These are phyloP conservation scores for Aramus guarauna DNA, from an alignment of 2,113 vertebrate genomes.

Conservation along the genomic window DNA sequence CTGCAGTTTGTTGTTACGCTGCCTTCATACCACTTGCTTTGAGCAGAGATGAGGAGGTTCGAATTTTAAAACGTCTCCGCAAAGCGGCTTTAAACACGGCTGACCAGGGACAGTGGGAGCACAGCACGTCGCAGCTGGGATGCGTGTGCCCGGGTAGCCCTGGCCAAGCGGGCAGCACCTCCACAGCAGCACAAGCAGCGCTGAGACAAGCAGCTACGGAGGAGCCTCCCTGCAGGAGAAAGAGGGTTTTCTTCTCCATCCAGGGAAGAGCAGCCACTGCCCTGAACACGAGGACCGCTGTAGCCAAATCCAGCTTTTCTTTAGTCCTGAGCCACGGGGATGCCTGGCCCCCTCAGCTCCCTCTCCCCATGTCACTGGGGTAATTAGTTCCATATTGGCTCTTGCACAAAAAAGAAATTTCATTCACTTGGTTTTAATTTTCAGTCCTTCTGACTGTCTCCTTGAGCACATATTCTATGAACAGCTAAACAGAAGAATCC, in stretches of 20 bases:
- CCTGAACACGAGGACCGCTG: neutral
- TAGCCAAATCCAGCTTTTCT: neutral
- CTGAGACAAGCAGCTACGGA: neutral
- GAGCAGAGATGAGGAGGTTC: neutral
- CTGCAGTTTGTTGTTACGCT: neutral
- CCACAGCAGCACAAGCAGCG: neutral
- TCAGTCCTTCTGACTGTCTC: neutral
- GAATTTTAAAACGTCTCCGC: neutral
- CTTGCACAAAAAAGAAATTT: neutral
- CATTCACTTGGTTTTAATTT: slow-evolving; percentile 37
- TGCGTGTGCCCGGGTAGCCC: accelerated
- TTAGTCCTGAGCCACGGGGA: neutral
- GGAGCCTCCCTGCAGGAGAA: neutral
- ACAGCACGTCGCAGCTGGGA: neutral
- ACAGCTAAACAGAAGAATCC: slow-evolving; percentile 25
- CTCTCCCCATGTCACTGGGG: neutral
- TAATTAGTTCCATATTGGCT: slow-evolving; percentile 6
- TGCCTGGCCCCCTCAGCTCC: neutral
- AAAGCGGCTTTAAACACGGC: neutral
- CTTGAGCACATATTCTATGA: neutral
- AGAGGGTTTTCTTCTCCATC: neutral
- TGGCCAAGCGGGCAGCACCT: neutral
- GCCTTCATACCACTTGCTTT: neutral
- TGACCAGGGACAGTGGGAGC: neutral
- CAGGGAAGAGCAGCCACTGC: accelerated